phyloP scores from a whole-genome alignment of 2,113 vertebrate species.

The Equus przewalskii region DNA sequence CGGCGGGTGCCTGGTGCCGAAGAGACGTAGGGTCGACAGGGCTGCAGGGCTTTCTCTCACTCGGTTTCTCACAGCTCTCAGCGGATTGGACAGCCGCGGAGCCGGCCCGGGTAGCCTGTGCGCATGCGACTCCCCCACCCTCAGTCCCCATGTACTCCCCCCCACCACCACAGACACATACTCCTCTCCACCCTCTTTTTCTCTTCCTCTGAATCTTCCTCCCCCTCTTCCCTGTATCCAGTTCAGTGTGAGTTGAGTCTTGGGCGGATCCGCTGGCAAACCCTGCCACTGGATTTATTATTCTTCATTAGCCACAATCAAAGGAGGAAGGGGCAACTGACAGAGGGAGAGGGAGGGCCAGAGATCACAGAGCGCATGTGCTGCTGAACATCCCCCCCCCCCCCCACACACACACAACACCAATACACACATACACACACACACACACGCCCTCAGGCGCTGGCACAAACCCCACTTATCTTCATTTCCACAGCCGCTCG shows the following conservation, averaged over 20 bases:
- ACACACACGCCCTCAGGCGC: constrained; percentile 2
- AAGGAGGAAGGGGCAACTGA: constrained; percentile 82
- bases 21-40: constrained; percentile 76
- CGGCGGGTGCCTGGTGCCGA: constrained; percentile 77
- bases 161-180: background rate
- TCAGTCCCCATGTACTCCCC: background rate
- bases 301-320: constrained; percentile 91
- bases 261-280: constrained; percentile 87
- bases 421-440: background rate
- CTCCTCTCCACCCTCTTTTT: constrained; percentile 2
- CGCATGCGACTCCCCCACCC: constrained; percentile 81
- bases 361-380: constrained; percentile 83
- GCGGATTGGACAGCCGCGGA: constrained; percentile 84
- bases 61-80: constrained; percentile 80
- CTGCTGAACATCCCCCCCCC: constrained; percentile 18
- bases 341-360: constrained; percentile 46
- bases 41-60: constrained; percentile 83
- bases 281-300: constrained; percentile 90
- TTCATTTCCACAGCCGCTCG: constrained; percentile 61
- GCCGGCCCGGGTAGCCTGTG: constrained; percentile 63
- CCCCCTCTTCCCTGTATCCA: constrained; percentile 10
- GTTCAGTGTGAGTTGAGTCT: constrained; percentile 53
- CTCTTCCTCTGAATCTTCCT: constrained; percentile 9
- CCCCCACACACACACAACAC: background rate
- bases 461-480: constrained; percentile 64